Conservation (phyloP, 2,113 vertebrate species). For the Caranx melampygus region DNA sequence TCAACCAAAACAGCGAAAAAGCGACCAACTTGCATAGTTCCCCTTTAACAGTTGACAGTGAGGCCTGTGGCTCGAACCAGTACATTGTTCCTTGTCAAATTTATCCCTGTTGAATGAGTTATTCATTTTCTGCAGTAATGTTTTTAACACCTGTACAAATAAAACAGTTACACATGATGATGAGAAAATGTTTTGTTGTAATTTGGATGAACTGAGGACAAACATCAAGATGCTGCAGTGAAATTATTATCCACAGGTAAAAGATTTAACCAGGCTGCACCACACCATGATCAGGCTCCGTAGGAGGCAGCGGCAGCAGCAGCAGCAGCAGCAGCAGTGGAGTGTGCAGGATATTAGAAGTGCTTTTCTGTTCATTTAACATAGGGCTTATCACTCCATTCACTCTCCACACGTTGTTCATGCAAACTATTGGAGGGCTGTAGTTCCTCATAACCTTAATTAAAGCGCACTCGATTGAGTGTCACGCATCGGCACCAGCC, state of each 20-base stretch:
- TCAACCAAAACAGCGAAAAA: too few species aligned
- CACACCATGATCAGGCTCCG: neutral
- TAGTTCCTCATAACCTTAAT: constrained; percentile 1
- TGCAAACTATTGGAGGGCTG: neutral
- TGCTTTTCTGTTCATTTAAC: neutral
- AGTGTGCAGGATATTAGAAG: neutral
- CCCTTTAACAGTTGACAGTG: too few species aligned
- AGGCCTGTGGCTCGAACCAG: too few species aligned
- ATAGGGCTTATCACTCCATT: constrained; percentile 1
- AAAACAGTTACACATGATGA: neutral
- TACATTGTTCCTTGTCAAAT: too few species aligned
- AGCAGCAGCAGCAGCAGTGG: neutral
- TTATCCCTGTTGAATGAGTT: too few species aligned
- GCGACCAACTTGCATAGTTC: too few species aligned
- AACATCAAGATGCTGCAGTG: neutral
- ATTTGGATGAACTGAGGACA: neutral
- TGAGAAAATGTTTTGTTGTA: neutral
- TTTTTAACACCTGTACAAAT: too few species aligned
- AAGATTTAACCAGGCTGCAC: neutral
- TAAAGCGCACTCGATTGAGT: constrained; percentile 26
- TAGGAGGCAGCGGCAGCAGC: neutral
- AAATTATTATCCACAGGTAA: neutral
- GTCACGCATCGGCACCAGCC: neutral
- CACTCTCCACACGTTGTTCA: neutral
- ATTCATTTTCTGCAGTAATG: too few species aligned